Percentiles rank a stretch among this genome's conserved stretches.
These are phyloP conservation scores for Hydra vulgaris DNA, from an alignment of 30 jellyfish, hydroid and myxozoan species.

Conservation along the genomic window DNA sequence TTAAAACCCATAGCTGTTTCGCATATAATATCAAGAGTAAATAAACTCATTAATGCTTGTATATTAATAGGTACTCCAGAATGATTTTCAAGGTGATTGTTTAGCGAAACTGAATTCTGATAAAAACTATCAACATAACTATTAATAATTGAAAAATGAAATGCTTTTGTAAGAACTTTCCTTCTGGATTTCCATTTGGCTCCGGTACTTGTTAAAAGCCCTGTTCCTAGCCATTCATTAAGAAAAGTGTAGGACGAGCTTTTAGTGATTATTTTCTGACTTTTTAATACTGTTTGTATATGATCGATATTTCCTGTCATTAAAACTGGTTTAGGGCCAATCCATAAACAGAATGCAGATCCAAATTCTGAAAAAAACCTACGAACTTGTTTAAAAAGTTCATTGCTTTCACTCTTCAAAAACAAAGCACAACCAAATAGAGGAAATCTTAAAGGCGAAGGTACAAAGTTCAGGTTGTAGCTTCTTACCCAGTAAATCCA, in stretches of 20 bases:
- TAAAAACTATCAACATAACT: slow-evolving; percentile 47
- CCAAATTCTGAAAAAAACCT: neutral
- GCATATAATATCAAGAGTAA: slow-evolving; percentile 19
- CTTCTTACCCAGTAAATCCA: neutral
- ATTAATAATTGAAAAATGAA: slow-evolving; percentile 67
- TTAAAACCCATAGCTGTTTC: slow-evolving; percentile 93
- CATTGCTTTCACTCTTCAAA: neutral
- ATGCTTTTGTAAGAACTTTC: slow-evolving; percentile 68
- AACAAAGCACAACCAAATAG: slow-evolving; percentile 4
- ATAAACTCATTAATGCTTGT: slow-evolving; percentile 10
- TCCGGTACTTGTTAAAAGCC: slow-evolving; percentile 50
- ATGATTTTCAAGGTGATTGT: slow-evolving; percentile 17
- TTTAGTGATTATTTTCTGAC: slow-evolving; percentile 40
- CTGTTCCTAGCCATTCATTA: slow-evolving; percentile 71
- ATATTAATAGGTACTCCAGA: slow-evolving; percentile 15
- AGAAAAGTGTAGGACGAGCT: slow-evolving; percentile 38
- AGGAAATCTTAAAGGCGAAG: slow-evolving; percentile 9
- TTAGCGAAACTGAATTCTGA: slow-evolving; percentile 44
- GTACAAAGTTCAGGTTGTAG: neutral
- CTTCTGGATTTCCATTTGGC: slow-evolving; percentile 71
- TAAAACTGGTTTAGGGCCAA: slow-evolving; percentile 8
- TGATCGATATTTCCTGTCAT: slow-evolving; percentile 2
- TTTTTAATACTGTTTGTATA: slow-evolving; percentile 23
- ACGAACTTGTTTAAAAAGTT: slow-evolving; percentile 10
- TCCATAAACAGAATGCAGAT: slow-evolving; percentile 4